A percentile compares a stretch with the other conserved stretches of the same genome.
Conservation (phyloP, 2,113 vertebrate species). For the Gasterosteus aculeatus region DNA sequence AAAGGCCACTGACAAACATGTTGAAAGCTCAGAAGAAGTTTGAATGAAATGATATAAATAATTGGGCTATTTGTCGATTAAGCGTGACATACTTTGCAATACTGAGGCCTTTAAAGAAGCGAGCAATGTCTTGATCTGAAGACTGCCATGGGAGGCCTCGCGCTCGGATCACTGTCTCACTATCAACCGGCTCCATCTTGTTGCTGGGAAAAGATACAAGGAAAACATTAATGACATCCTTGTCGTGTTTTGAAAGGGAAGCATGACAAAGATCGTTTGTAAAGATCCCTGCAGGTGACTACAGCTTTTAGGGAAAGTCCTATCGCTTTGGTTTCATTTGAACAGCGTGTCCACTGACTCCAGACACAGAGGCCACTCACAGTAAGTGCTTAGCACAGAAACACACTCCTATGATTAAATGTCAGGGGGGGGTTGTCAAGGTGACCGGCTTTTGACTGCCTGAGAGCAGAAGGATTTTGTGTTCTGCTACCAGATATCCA, state of each 20-base stretch:
- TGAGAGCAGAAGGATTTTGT: constrained; percentile 58
- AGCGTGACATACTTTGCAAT: constrained; percentile 89
- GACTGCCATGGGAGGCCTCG: constrained; percentile 97
- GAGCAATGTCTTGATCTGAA: constrained; percentile 96
- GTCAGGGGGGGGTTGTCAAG: constrained; percentile 57
- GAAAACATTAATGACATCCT: neutral
- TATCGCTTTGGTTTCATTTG: neutral
- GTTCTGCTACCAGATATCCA: constrained; percentile 63
- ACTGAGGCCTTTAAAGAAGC: constrained; percentile 98
- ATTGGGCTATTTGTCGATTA: neutral
- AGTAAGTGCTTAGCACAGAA: constrained; percentile 48
- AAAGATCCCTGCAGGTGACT: neutral
- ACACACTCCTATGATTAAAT: constrained; percentile 62
- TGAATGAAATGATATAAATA: neutral
- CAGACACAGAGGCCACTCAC: constrained; percentile 33
- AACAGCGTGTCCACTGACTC: constrained; percentile 20
- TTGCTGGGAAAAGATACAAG: constrained; percentile 77
- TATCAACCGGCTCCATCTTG: constrained; percentile 92
- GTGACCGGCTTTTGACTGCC: constrained; percentile 54
- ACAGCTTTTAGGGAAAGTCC: neutral
- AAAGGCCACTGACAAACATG: neutral
- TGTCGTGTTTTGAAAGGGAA: neutral
- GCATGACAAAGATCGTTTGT: neutral
- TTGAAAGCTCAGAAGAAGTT: neutral
- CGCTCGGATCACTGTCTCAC: constrained; percentile 94